Evolutionary conservation across 1,140 invertebrate genomes (phyloP), one percentile per base, ranked within the genome.

Genomic region (Oedothorax gibbosus): DNA sequence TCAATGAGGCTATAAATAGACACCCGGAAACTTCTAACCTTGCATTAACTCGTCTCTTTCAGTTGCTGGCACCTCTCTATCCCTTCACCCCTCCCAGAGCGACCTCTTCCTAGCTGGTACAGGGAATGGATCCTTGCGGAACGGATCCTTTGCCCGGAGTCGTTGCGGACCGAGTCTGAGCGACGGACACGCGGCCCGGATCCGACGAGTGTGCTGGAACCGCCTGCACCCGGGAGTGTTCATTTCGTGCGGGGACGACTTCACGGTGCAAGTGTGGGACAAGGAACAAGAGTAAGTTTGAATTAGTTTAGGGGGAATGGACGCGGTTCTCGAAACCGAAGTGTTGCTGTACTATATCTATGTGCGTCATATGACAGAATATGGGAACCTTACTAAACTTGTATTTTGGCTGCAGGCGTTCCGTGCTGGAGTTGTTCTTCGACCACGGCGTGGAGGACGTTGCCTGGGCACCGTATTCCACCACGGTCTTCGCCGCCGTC

Each of bases 251-350:
- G 95, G 95, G 79, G 94, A 94, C 10, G 97, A 98, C 89, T 98
- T 97, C 96, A 93, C 95, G 68, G 94, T 98, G 10, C 98, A 98
- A 91, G 96, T 98, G 72, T 98, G 97, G 97, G 96, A 98, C 90
- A 94, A 94, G 53, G 88, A 88, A 51, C 87, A 88, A 72, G 89
- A 88, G 89, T 91, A 89, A 89, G 12, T 69, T 1, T 3, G 11
- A 14, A 2, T 35, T 35, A 5, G 35, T 35, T 35, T 35, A 5
- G 35, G n/a, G n/a, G n/a, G n/a, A n/a, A n/a, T n/a, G n/a, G n/a
- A n/a, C n/a, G n/a, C n/a, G n/a, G n/a, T n/a, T n/a, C n/a, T n/a
- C n/a, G n/a, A n/a, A n/a, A n/a, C n/a, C n/a, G n/a, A n/a, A n/a
- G n/a, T n/a, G n/a, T n/a, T n/a, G n/a, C n/a, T n/a, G n/a, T n/a